Evolutionary conservation across 2,888 invertebrate species (phyloP).

Genomic region (Synanthedon formicaeformis): DNA sequence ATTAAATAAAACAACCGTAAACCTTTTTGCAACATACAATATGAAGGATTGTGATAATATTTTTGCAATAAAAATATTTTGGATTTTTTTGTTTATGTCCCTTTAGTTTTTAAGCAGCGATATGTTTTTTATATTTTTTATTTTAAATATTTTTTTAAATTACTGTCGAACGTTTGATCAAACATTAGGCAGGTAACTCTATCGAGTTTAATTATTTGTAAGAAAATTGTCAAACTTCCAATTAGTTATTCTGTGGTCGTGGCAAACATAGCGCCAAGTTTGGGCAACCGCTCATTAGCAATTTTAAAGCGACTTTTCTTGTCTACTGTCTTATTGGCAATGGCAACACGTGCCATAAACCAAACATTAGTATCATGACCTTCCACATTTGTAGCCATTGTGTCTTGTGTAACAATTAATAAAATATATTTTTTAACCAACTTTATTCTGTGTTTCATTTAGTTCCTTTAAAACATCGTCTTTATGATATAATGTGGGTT

Average conservation of each 20-base stretch:
- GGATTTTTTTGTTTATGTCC: too few relatives aligned
- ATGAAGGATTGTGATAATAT: too few relatives aligned
- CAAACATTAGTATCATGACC: background rate
- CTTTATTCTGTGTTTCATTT: too few relatives aligned
- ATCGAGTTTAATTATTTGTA: background rate
- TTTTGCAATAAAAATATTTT: too few relatives aligned
- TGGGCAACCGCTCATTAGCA: slow-evolving; percentile 54
- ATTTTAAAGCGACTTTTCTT: slow-evolving; percentile 52
- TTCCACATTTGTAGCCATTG: background rate
- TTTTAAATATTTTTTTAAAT: background rate
- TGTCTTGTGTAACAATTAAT: too few relatives aligned
- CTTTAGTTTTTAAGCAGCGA: too few relatives aligned
- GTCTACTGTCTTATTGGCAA: slow-evolving; percentile 18
- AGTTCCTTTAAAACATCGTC: too few relatives aligned
- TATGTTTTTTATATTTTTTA: background rate
- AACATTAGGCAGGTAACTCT: background rate
- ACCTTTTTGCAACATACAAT: too few relatives aligned
- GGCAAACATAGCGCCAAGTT: slow-evolving; percentile 40
- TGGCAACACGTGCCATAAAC: slow-evolving; percentile 17
- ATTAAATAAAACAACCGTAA: too few relatives aligned
- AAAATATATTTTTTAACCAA: too few relatives aligned
- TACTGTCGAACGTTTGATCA: background rate
- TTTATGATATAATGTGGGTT: background rate
- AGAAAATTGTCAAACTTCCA: background rate
- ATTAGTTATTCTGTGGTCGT: slow-evolving; percentile 42